These are phyloP conservation scores for Eutrigla gurnardus DNA, from an alignment of 2,797 vertebrate genomes.

Conservation along the genomic window DNA sequence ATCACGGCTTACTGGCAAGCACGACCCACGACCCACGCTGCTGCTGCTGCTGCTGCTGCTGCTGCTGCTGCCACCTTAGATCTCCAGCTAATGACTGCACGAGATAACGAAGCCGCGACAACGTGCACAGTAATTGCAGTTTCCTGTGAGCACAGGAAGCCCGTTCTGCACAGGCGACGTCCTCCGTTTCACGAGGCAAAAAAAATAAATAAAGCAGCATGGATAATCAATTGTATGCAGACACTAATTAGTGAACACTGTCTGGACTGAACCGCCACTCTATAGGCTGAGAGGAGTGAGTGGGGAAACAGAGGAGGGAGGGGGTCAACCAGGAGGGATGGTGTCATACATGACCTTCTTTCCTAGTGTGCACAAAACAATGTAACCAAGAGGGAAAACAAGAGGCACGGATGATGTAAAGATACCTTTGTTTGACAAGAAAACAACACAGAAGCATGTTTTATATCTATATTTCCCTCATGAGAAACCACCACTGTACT, in stretches of 20 bases:
- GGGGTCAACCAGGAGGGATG: neutral
- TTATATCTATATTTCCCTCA: neutral
- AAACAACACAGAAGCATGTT: slow-evolving; percentile 5
- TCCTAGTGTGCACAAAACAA: slow-evolving; percentile 27
- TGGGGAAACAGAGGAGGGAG: neutral
- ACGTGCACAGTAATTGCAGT: slow-evolving; percentile 49
- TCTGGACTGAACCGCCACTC: slow-evolving; percentile 51
- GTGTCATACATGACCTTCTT: neutral
- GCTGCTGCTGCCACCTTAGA: slow-evolving; percentile 9
- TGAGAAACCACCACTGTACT: slow-evolving; percentile 14
- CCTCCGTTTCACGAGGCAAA: slow-evolving; percentile 53
- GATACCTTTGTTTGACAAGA: neutral
- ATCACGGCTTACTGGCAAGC: slow-evolving; percentile 17
- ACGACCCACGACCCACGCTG: slow-evolving; percentile 4
- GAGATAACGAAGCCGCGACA: slow-evolving; percentile 36
- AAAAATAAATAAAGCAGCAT: slow-evolving; percentile 38
- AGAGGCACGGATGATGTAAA: slow-evolving; percentile 4
- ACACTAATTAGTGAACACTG: slow-evolving; percentile 74
- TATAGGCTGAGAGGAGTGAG: slow-evolving; percentile 45
- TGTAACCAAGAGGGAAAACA: slow-evolving; percentile 20
- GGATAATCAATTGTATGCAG: slow-evolving; percentile 73
- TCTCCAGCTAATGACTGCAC: slow-evolving; percentile 26
- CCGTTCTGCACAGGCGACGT: slow-evolving; percentile 29
- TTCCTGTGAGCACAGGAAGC: slow-evolving; percentile 57
- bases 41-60: neutral